Evolutionary conservation across 2,888 invertebrate species (phyloP).

Genomic region (Drosophila imparisetae): DNA sequence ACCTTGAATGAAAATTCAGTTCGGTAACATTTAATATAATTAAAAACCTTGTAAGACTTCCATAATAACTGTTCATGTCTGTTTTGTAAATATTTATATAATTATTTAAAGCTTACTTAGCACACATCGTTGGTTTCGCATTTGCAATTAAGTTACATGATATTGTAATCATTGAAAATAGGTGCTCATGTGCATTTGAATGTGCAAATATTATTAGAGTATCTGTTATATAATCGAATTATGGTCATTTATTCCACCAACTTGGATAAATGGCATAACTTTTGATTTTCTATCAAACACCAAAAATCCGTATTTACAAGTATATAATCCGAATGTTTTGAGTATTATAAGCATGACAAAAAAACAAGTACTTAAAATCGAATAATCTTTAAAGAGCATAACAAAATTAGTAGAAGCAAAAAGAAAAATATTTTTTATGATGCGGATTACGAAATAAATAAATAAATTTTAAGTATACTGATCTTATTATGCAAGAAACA

Average conservation of each 20-base stretch:
- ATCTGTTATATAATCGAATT: neutral
- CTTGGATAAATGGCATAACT: neutral
- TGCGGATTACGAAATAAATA: neutral
- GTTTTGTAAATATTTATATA: constrained; percentile 5
- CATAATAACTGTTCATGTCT: neutral
- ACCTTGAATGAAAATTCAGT: neutral
- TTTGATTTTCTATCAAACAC: neutral
- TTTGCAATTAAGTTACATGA: neutral
- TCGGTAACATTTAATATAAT: too few species aligned
- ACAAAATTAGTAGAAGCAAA: neutral
- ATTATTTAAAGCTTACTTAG: constrained; percentile 3
- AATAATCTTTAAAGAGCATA: neutral
- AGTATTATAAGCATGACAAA: neutral
- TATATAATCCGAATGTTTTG: neutral
- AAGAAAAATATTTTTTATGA: neutral
- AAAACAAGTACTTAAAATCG: neutral
- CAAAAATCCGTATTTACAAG: too few species aligned
- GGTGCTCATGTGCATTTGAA: neutral
- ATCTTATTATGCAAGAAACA: neutral
- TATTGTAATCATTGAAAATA: neutral
- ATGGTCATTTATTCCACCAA: neutral
- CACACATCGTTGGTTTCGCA: constrained; percentile 5
- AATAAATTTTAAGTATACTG: neutral
- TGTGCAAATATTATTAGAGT: neutral
- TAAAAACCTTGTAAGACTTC: neutral